Conservation (phyloP, 2,888 invertebrate genomes). For the Cephus runcator region DNA sequence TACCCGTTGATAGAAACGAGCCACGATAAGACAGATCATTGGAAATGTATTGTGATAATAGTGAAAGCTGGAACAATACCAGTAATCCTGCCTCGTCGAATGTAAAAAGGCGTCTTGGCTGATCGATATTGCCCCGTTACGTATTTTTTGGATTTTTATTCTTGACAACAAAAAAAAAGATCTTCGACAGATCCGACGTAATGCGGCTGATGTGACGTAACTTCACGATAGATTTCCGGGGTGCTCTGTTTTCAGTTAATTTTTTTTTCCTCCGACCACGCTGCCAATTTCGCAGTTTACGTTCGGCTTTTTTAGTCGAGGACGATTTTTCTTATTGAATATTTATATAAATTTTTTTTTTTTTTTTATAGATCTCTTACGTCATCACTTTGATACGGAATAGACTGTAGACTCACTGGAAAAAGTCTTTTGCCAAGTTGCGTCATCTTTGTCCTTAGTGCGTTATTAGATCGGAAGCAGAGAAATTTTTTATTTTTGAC, state of each 20-base stretch:
- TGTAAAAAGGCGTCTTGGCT: neutral
- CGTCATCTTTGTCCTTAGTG: too few relatives aligned
- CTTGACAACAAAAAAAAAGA: neutral
- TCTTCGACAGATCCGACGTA: neutral
- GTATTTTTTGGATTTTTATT: neutral
- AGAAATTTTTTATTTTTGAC: too few relatives aligned
- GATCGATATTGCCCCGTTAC: neutral
- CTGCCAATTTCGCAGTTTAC: too few relatives aligned
- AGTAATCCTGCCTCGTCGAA: neutral
- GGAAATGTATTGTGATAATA: neutral
- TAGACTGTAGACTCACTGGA: neutral
- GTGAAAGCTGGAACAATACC: neutral
- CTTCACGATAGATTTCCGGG: neutral
- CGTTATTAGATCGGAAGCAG: too few relatives aligned
- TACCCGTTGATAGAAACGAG: neutral
- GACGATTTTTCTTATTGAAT: constrained; percentile 33
- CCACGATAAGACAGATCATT: neutral
- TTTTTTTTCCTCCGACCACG: too few relatives aligned
- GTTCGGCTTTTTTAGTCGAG: constrained; percentile 22
- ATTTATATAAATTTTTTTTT: neutral
- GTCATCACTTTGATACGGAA: neutral
- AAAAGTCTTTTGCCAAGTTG: neutral
- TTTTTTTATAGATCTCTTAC: neutral
- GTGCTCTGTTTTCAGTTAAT: neutral
- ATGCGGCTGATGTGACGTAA: neutral